These are phyloP conservation scores for Rhinella marina DNA, from an alignment of 2,797 vertebrate genomes.

Conservation along the genomic window DNA sequence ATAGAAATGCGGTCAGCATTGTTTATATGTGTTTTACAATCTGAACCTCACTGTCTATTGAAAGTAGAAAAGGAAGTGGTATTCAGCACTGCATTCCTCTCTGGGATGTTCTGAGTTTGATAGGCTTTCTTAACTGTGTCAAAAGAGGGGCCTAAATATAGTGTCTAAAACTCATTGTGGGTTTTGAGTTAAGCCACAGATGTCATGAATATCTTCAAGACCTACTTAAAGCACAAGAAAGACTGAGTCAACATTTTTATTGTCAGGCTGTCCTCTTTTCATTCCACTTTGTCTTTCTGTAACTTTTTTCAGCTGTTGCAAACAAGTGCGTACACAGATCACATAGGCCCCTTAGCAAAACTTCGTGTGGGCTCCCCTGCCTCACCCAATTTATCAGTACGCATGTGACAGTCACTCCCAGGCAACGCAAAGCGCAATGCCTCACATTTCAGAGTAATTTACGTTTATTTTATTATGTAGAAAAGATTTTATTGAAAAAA, in stretches of 20 bases:
- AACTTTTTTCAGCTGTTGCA: not conserved
- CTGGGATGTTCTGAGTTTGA: not conserved
- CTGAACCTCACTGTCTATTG: not conserved
- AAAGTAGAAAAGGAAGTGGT: not conserved
- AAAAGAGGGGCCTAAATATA: not conserved
- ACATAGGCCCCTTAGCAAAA: no score
- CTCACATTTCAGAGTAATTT: no score
- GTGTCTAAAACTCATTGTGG: not conserved
- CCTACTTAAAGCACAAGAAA: not conserved
- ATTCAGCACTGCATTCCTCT: not conserved
- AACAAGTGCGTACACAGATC: no score
- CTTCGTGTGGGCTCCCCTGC: no score
- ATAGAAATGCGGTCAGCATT: not conserved
- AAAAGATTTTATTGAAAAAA: no score
- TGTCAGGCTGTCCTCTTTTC: not conserved
- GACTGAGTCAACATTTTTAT: not conserved
- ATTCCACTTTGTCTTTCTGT: not conserved
- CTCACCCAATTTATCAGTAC: no score
- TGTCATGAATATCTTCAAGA: not conserved
- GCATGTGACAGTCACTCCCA: no score
- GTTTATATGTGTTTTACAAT: not conserved
- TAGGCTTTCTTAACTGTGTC: not conserved
- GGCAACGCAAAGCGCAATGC: no score
- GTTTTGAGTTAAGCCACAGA: slow-evolving; percentile 10
- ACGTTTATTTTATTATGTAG: no score